Base-by-base conservation (phyloP, 2,888 invertebrate genomes). In the Parelbella ahira region DNA sequence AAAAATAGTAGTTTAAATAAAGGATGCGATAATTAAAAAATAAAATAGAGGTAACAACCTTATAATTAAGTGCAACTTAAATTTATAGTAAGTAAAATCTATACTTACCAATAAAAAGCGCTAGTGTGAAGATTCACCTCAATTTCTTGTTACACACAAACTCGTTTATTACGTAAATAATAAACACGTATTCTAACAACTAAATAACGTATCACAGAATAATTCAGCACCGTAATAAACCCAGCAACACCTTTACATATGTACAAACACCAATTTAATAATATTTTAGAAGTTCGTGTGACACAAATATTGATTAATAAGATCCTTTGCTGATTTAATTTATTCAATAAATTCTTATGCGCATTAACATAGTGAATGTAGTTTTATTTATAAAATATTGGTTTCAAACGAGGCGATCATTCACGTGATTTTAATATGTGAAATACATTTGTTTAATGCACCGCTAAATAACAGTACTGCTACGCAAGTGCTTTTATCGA, bases 101-200 rank as follows among this genome's bases (percentile, higher is more conserved):
- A n/a, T n/a, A n/a, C n/a, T n/a, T n/a, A n/a, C n/a, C n/a, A n/a
- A n/a, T n/a, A n/a, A n/a, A n/a, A n/a, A n/a, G n/a, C n/a, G n/a
- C n/a, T n/a, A n/a, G n/a, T n/a, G n/a, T 5, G 36, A 23, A 28
- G 24, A 30, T 18, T 7, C 30, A 38, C 30, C 21, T 29, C 10
- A 11, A 18, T 18, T 29, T 18, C 34, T 8, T 7, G 18, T 13
- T 19, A 13, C 20, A 21, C 21, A 29, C 4, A 28, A 38, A 38
- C 38, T 10, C 9, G 38, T 32, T 33, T 27, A 33, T 41, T 41
- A 41, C 41, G 41, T 33, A 41, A 32, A 33, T 28, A 28, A 28
- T 7, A 29, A 19, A 2, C 4, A 10, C 5, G 8, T 19, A 10
- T 28, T 21, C 10, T n/a, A n/a, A n/a, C 12, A 6, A 30, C 29